Evolutionary conservation across 1,140 invertebrate genomes (phyloP), one percentile per base, ranked within the genome.

Genomic region (Bombus affinis): DNA sequence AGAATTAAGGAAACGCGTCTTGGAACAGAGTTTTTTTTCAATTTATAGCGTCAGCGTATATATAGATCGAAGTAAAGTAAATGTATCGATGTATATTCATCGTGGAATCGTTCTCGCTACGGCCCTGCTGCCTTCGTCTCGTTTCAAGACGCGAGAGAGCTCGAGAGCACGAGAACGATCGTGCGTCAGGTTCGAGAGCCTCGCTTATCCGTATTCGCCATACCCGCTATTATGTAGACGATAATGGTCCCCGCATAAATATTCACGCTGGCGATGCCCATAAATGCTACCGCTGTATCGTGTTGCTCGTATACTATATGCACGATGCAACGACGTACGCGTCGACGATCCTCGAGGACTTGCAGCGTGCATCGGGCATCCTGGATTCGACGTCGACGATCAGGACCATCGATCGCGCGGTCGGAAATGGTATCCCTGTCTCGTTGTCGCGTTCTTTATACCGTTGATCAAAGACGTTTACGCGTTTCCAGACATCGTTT

Each of bases 181-280:
- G 85, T 74, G 68, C 65, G 77, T 62, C 44, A 59, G 79, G 74
- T 83, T 72, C 76, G 76, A 86, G 76, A 82, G 83, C 35, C 75
- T 87, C 88, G 86, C 91, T 91, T 92, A 88, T 93, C 90, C 91
- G 90, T 91, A 83, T 91, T 88, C 83, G 89, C 80, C 88, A 89
- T 92, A 91, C 88, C 90, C 86, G 90, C 92, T 93, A 94, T 94
- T 94, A 94, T 93, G 93, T 92, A 92, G 93, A 94, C 92, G 92
- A 93, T 94, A 94, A 94, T 94, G 92, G 92, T 92, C 90, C 89
- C 86, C 88, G 92, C 94, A 94, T 95, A 95, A 95, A 95, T 95
- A 95, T 95, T 95, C 94, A 94, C 92, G 92, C 93, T 91, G 92
- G 91, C 91, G 88, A 92, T 92, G 92, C 90, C 90, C 92, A 92